Base-by-base conservation (phyloP, 1,140 invertebrate genomes). In the Anastrepha ludens region DNA sequence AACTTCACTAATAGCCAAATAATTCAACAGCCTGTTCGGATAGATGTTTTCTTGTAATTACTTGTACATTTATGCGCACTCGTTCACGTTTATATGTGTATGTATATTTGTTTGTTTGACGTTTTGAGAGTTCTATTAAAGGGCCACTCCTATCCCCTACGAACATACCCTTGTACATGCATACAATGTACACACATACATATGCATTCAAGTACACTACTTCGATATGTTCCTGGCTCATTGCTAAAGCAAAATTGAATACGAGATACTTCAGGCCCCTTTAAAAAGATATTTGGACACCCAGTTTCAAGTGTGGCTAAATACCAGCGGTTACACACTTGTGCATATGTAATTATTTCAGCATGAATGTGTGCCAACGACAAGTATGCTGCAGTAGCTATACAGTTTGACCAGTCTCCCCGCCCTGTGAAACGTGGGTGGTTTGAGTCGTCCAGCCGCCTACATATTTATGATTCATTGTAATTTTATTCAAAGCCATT, bases 401-500 rank as follows among this genome's bases (percentile, higher is more conserved):
- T 29, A 81, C 11, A 50, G 17, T 81, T 81, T 50, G 74, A 81
- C 47, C 47, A 81, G 9, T 81, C 13, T 17, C 0, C 50, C 44
- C 17, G 11, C 47, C 17, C n/a, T 81, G 11, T 9, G 39, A n/a
- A 11, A 5, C 44, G 50, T 81, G 74, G 74, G 47, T 81, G 44
- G 29, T 11, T 29, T 20, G 6, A 20, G 5, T 17, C 47, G 55
- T 47, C 2, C 74, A 58, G 47, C 39, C 41, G 41, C 44, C 47
- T 55, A 50, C 17, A 55, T 17, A 81, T 81, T 81, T 81, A 81
- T 81, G 74, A 81, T 81, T 81, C 74, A 81, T 81, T 81, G 74
- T 81, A 81, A 81, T 81, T 81, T 81, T 81, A 81, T 81, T 81
- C 74, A 81, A 81, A 81, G 47, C 74, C 47, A 81, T 81, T 81